Base-by-base conservation (phyloP, 2,888 invertebrate species). In the Synergus umbraculus region DNA sequence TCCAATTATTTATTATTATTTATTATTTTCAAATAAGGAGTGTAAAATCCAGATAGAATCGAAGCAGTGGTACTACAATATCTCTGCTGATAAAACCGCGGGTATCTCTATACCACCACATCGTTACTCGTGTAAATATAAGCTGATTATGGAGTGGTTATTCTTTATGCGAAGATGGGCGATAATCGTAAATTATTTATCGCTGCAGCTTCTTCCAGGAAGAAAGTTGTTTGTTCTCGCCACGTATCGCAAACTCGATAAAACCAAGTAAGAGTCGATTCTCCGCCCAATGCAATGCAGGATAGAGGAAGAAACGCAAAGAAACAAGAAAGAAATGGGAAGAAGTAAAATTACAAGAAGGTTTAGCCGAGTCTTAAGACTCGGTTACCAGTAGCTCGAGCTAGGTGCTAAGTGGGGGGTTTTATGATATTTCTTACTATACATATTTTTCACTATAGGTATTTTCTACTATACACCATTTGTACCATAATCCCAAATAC, bases 181-280 rank as follows among this genome's bases (percentile, higher is more conserved):
- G 63, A 63, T 63, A 63, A 46, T 46, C 46, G 63, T 63, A 63
- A 29, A 63, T 63, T 63, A 63, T 63, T 63, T 63, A 63, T 63
- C 22, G 63, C 29, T 29, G 54, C 37, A 73, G 73, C 54, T 54
- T 73, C 37, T 54, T 73, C 41, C 54, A 54, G 41, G 73, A 73
- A 73, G 73, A 12, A 49, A 54, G 37, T 41, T 54, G 37, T 73
- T 73, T 73, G 73, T 73, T 73, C 37, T 22, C 54, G 37, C 49
- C 54, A 41, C 73, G 73, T 41, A 54, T 73, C 54, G 54, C 18
- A 4, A 54, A 41, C 29, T 54, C 54, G 37, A 69, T 69, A 49
- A 69, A 69, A 69, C 69, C 37, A 69, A 15, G 29, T 10, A 69
- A 29, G 29, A 37, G 69, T 69, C 69, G 69, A 69, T 69, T 37